A percentile compares a stretch with the other conserved stretches of the same genome.
These are phyloP conservation scores for Sebastes itinus DNA, from an alignment of 2,797 vertebrate genomes.

Conservation along the genomic window DNA sequence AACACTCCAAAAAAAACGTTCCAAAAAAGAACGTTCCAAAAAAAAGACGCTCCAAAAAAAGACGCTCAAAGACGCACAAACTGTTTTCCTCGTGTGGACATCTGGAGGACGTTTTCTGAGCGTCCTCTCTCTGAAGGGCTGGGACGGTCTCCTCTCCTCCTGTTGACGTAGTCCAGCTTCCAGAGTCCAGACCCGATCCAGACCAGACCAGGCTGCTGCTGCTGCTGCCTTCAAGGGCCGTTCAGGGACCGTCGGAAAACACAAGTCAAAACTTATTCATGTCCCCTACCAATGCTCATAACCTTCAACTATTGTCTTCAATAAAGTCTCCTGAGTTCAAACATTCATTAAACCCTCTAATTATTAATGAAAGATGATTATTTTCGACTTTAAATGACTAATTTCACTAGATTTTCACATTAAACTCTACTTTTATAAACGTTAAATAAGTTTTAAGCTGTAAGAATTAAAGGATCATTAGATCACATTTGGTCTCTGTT, in stretches of 20 bases:
- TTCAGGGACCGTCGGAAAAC: slow-evolving; percentile 19
- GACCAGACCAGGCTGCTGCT: background rate
- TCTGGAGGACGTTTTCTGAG: slow-evolving; percentile 9
- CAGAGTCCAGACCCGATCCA: slow-evolving; percentile 37
- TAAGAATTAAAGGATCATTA: background rate
- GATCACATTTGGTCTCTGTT: background rate
- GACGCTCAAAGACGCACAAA: background rate
- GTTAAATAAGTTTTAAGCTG: background rate
- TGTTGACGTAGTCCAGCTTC: slow-evolving; percentile 69
- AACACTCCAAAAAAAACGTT: too few relatives aligned
- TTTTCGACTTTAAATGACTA: background rate
- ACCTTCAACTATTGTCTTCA: too few relatives aligned
- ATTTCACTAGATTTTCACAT: background rate
- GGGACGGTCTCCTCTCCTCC: slow-evolving; percentile 54
- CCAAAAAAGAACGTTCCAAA: too few relatives aligned
- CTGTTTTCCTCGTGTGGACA: background rate
- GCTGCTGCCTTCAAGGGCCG: slow-evolving; percentile 40
- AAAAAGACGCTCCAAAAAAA: too few relatives aligned
- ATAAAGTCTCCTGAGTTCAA: background rate
- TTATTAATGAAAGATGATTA: background rate
- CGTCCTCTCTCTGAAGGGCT: slow-evolving; percentile 35
- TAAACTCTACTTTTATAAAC: too few relatives aligned
- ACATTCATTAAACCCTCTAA: background rate
- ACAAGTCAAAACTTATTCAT: background rate
- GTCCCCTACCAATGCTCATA: too few relatives aligned